phyloP scores from a whole-genome alignment of 2,888 invertebrate genomes.

The Dryocosmus kuriphilus region DNA sequence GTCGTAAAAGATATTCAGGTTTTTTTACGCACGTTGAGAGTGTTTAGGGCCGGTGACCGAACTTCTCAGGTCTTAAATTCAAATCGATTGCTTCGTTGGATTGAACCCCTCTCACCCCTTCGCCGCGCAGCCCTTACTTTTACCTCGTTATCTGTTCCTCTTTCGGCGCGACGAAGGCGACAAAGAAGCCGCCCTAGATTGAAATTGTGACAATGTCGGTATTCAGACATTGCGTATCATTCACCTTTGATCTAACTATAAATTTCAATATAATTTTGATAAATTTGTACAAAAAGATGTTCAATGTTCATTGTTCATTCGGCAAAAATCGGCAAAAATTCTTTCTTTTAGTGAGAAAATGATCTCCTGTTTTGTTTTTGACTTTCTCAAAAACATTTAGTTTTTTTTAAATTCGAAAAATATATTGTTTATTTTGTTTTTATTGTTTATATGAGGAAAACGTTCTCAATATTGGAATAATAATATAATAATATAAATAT shows the following conservation, averaged over 20 bases:
- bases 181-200: slow-evolving; percentile 40
- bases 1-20: background rate
- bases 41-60: slow-evolving; percentile 8
- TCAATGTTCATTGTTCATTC: too few species aligned
- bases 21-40: slow-evolving; percentile 12
- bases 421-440: too few species aligned
- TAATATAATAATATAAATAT: too few species aligned
- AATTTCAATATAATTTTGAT: slow-evolving; percentile 12
- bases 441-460: too few species aligned
- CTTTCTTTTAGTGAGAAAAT: too few species aligned
- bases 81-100: slow-evolving; percentile 15
- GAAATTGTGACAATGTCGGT: slow-evolving; percentile 39
- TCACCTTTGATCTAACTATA: slow-evolving; percentile 14
- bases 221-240: slow-evolving; percentile 1
- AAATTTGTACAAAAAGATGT: background rate
- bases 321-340: too few species aligned
- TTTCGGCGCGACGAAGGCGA: slow-evolving; percentile 28
- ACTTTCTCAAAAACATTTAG: too few species aligned
- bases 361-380: too few species aligned
- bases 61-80: background rate
- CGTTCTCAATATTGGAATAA: too few species aligned
- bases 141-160: slow-evolving; percentile 37
- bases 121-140: slow-evolving; percentile 20
- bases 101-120: background rate
- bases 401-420: too few species aligned